These are phyloP conservation scores for Diadromus collaris DNA, from an alignment of 2,888 invertebrate species.

Conservation along the genomic window DNA sequence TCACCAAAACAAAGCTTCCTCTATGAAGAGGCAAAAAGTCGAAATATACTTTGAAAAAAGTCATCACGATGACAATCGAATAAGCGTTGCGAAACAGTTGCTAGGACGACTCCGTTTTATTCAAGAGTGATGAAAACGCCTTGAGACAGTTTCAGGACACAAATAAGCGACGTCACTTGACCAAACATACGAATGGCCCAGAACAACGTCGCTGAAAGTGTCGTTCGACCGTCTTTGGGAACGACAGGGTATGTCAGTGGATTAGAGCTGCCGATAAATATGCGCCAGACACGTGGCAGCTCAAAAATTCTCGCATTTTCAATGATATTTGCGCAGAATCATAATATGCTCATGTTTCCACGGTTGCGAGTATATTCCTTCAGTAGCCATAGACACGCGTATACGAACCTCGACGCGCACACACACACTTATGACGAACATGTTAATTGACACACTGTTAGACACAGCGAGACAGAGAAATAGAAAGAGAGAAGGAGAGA, in stretches of 20 bases:
- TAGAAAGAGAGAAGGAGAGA: constrained; percentile 14
- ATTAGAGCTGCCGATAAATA: constrained; percentile 6
- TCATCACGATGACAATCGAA: too few relatives aligned
- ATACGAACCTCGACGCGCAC: constrained; percentile 31
- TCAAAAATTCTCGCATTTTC: neutral
- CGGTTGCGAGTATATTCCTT: neutral
- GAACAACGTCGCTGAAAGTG: too few relatives aligned
- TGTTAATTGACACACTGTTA: constrained; percentile 11
- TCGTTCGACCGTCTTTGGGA: too few relatives aligned
- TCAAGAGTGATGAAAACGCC: too few relatives aligned
- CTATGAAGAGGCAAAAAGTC: too few relatives aligned
- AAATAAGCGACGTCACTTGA: too few relatives aligned
- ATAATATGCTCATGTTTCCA: neutral
- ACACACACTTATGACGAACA: constrained; percentile 45
- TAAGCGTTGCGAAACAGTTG: too few relatives aligned
- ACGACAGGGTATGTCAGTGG: neutral
- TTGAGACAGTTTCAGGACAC: too few relatives aligned
- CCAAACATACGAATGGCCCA: too few relatives aligned
- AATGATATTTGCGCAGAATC: neutral
- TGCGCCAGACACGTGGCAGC: constrained; percentile 1
- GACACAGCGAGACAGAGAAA: neutral
- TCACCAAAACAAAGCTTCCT: too few relatives aligned
- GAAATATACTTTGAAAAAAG: neutral
- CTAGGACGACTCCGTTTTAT: too few relatives aligned
- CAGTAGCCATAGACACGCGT: constrained; percentile 16